Evolutionary conservation across 2,797 vertebrate species (phyloP).

Genomic region (Gastrophryne carolinensis): DNA sequence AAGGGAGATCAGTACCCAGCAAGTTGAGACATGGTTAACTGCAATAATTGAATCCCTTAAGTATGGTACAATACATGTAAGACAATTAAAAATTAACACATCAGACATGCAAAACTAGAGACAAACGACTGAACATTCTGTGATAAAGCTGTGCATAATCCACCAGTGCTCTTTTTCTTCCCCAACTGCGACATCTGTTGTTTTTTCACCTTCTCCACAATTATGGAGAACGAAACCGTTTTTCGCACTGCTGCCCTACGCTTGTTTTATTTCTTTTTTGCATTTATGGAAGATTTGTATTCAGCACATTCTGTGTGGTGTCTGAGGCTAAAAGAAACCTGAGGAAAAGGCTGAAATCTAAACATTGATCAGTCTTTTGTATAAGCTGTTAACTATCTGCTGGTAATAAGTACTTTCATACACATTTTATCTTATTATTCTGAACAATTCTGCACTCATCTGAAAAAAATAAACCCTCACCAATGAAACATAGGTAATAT

Average conservation of each 20-base stretch:
- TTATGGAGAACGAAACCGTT: slow-evolving; percentile 63
- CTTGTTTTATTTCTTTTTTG: slow-evolving; percentile 54
- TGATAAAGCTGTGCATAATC: slow-evolving; percentile 13
- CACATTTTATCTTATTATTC: too few relatives aligned
- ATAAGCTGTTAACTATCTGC: background rate
- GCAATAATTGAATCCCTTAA: slow-evolving; percentile 35
- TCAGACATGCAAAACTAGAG: slow-evolving; percentile 25
- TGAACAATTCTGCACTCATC: too few relatives aligned
- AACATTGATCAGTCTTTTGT: background rate
- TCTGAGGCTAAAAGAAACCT: slow-evolving; percentile 54
- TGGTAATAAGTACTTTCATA: background rate
- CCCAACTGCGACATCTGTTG: slow-evolving; percentile 64
- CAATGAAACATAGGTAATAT: too few relatives aligned
- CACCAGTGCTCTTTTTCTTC: slow-evolving; percentile 54
- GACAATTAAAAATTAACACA: slow-evolving; percentile 37
- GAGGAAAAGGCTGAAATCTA: background rate
- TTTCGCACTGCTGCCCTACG: slow-evolving; percentile 56
- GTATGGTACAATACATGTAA: slow-evolving; percentile 28
- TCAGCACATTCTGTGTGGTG: slow-evolving; percentile 39
- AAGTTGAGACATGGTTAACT: slow-evolving; percentile 29
- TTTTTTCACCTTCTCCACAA: slow-evolving; percentile 45
- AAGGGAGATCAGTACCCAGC: slow-evolving; percentile 28
- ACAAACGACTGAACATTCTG: slow-evolving; percentile 27
- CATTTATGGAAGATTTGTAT: slow-evolving; percentile 54
- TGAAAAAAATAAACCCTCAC: too few relatives aligned